Percentiles rank a stretch among this genome's conserved stretches.
Conservation (phyloP, 1,140 invertebrate species). For the Drosophila ironensis region DNA sequence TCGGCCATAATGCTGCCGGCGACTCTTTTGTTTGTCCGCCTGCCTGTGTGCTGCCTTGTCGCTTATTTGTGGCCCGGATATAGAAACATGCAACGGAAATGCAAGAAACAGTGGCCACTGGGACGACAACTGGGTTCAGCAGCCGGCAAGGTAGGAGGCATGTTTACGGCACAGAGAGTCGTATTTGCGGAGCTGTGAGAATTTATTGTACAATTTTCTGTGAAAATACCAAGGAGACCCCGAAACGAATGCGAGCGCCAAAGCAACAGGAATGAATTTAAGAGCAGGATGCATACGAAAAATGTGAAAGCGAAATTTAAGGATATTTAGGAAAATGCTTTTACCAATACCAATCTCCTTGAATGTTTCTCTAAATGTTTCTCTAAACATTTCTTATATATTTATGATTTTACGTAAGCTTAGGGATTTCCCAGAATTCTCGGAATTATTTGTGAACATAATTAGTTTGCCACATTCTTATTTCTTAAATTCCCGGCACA, state of each 20-base stretch:
- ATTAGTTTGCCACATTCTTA: constrained; percentile 29
- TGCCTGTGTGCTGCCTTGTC: constrained; percentile 27
- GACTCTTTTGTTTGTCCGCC: constrained; percentile 39
- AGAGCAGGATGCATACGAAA: not conserved
- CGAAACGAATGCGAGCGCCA: constrained; percentile 15
- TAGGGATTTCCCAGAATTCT: too few relatives aligned
- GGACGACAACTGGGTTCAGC: constrained; percentile 2
- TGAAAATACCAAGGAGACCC: constrained; percentile 31
- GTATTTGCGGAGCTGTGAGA: constrained; percentile 36
- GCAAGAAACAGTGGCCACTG: constrained; percentile 47
- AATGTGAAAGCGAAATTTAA: not conserved
- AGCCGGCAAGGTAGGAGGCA: constrained; percentile 6
- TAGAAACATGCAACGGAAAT: constrained; percentile 73
- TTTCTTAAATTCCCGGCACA: constrained; percentile 10
- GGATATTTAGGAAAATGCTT: constrained; percentile 7
- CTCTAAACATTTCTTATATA: too few relatives aligned
- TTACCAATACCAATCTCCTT: too few relatives aligned
- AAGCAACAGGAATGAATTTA: constrained; percentile 42
- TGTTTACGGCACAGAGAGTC: constrained; percentile 45
- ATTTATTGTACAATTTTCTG: constrained; percentile 49
- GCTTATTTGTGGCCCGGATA: constrained; percentile 66
- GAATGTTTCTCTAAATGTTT: too few relatives aligned
- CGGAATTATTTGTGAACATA: not conserved
- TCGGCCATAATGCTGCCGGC: constrained; percentile 36
- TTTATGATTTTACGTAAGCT: too few relatives aligned